Base-by-base conservation (phyloP, 2,113 vertebrate genomes). In the Lepus americanus region DNA sequence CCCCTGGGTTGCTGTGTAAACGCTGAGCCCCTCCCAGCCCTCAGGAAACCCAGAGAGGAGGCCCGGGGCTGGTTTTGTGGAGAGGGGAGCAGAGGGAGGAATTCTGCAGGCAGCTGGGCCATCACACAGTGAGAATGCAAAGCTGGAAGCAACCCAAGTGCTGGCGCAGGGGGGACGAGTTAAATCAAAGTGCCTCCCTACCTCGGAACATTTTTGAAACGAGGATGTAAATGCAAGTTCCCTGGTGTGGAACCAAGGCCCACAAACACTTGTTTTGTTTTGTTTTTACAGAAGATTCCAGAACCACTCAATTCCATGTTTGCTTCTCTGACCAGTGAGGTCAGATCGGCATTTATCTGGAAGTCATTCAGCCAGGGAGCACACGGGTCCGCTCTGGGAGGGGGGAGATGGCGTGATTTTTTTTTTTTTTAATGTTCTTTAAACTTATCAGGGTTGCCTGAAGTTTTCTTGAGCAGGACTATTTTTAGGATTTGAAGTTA, bases 401-500 rank as follows among this genome's bases (percentile, higher is more conserved):
- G 27, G 61, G 31, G 33, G 23, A 91, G 74, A 74, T 81, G 22
- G 63, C 79, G 87, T 81, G 51, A 76, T 69, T 67, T 64, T 69
- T 61, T 25, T n/a, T 53, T 49, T 14, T 82, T 10, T 51, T 77
- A 95, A 80, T 2, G 1, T 33, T 70, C 22, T 87, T 92, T 89
- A 63, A 95, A 89, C 3, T 9, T 67, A 67, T n/a, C n/a, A 31
- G 39, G 29, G 16, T 90, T 87, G 55, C 27, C 55, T 74, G 12
- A 92, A 76, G 31, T 59, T 31, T 59, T 22, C 12, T 36, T 29
- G 13, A 90, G 29, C 12, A 88, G 16, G 72, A 86, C 39, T 74
- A 59, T 73, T 90, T 95, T 89, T 79, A 89, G 53, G 9, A 91
- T n/a, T 31, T 78, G 25, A 77, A 88, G 73, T 82, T 69, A 94